phyloP scores from a whole-genome alignment of 2,797 vertebrate genomes.

The Clamator glandarius region DNA sequence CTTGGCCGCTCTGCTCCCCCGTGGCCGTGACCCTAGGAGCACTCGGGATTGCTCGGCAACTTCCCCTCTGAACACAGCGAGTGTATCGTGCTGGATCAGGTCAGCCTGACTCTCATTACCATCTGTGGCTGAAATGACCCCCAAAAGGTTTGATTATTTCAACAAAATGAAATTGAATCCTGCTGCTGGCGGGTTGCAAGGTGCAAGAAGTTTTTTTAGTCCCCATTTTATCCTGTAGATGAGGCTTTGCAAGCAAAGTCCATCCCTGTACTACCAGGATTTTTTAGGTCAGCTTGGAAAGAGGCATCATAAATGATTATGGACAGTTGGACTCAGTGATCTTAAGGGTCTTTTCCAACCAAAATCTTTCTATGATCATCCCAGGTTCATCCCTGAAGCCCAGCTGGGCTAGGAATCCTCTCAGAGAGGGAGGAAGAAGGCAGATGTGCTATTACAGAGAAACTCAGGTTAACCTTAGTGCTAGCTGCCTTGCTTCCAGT shows the following conservation, averaged over 20 bases:
- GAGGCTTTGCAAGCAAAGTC: not conserved
- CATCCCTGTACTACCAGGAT: not conserved
- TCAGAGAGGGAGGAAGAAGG: not conserved
- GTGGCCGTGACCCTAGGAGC: fast-evolving
- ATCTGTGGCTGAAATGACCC: not conserved
- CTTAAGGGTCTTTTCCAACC: no score
- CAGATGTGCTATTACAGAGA: not conserved
- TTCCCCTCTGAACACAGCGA: not conserved
- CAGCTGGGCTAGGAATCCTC: not conserved
- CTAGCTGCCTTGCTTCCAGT: not conserved
- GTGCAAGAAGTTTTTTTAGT: not conserved
- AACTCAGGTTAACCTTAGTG: fast-evolving
- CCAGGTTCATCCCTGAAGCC: not conserved
- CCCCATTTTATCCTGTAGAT: fast-evolving
- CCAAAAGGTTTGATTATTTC: not conserved
- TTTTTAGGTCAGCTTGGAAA: not conserved
- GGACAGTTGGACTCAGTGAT: no score
- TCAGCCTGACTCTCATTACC: not conserved
- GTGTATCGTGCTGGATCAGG: not conserved
- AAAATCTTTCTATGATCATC: no score
- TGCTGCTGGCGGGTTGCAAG: not conserved
- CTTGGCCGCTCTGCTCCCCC: fast-evolving
- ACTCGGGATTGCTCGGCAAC: not conserved
- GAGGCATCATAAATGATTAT: no score
- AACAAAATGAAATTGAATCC: not conserved